These are phyloP conservation scores for Shargacucullia verbasci DNA, from an alignment of 2,888 invertebrate species.

Conservation along the genomic window DNA sequence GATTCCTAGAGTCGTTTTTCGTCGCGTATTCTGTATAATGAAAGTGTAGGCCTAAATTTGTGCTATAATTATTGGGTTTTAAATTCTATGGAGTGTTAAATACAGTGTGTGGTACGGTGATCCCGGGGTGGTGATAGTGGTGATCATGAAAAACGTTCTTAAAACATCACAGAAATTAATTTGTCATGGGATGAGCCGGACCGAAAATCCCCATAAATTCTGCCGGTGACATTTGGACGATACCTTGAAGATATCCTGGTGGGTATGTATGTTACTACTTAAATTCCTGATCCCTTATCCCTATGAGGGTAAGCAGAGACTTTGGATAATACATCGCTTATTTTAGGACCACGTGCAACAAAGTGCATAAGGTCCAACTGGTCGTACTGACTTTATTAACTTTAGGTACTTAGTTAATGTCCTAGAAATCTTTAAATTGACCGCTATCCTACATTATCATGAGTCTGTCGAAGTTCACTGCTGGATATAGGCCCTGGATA, in stretches of 20 bases:
- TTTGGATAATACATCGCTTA: neutral
- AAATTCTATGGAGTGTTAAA: slow-evolving; percentile 8
- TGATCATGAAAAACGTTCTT: slow-evolving; percentile 19
- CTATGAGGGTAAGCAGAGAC: neutral
- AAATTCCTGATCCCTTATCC: slow-evolving; percentile 11
- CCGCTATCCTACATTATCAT: neutral
- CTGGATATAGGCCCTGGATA: neutral
- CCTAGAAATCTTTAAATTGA: slow-evolving; percentile 5
- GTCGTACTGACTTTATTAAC: neutral
- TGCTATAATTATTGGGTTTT: slow-evolving; percentile 10
- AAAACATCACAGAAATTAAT: slow-evolving; percentile 6
- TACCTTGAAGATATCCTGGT: slow-evolving; percentile 5
- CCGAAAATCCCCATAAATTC: slow-evolving; percentile 1
- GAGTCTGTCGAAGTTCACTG: neutral
- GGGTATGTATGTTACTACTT: slow-evolving; percentile 25
- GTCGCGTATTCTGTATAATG: neutral
- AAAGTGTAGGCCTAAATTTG: slow-evolving; percentile 56
- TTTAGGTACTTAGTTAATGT: neutral
- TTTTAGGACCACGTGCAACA: slow-evolving; percentile 4
- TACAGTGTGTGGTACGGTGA: slow-evolving; percentile 14
- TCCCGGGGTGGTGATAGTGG: slow-evolving; percentile 5
- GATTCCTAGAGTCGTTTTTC: slow-evolving; percentile 6
- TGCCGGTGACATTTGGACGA: slow-evolving; percentile 12
- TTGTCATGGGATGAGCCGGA: slow-evolving; percentile 6
- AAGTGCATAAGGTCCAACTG: neutral